phyloP scores from a whole-genome alignment of 2,113 vertebrate genomes.

The Leptobrachium leishanense region DNA sequence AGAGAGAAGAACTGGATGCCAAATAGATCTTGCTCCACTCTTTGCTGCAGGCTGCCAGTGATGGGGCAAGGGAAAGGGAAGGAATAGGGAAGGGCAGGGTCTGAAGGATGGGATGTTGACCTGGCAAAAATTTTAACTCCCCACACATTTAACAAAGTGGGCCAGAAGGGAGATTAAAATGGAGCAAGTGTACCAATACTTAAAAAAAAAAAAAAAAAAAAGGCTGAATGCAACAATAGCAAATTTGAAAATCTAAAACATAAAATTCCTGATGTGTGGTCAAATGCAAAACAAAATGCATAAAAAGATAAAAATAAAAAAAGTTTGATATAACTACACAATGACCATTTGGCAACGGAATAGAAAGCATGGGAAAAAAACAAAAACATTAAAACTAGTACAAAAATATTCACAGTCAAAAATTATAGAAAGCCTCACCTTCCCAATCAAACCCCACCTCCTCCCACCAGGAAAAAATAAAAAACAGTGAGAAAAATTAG shows the following conservation, averaged over 20 bases:
- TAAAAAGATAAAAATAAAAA: conserved; percentile 27
- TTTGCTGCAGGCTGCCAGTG: conserved; percentile 38
- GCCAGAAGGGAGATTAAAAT: no score
- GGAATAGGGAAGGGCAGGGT: conserved; percentile 32
- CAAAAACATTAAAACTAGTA: neutral
- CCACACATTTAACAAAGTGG: conserved; percentile 15
- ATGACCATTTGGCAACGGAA: neutral
- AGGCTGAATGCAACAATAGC: no score
- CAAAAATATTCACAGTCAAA: conserved; percentile 37
- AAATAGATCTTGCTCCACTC: conserved; percentile 27
- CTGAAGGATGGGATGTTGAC: conserved; percentile 36
- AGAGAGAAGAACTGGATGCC: conserved; percentile 25
- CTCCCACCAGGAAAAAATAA: conserved; percentile 33
- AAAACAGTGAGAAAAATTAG: conserved; percentile 56
- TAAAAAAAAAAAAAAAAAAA: neutral
- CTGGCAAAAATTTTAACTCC: conserved; percentile 30
- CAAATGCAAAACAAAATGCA: conserved; percentile 26
- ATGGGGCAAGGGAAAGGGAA: conserved; percentile 34
- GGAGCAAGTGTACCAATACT: neutral
- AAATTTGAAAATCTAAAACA: neutral
- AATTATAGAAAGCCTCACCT: conserved; percentile 36
- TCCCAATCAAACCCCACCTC: conserved; percentile 35
- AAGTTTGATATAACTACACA: conserved; percentile 20
- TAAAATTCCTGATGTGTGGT: neutral
- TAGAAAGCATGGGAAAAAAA: conserved; percentile 4